Evolutionary conservation across 2,797 vertebrate species (phyloP).

Genomic region (Sebastes minor): DNA sequence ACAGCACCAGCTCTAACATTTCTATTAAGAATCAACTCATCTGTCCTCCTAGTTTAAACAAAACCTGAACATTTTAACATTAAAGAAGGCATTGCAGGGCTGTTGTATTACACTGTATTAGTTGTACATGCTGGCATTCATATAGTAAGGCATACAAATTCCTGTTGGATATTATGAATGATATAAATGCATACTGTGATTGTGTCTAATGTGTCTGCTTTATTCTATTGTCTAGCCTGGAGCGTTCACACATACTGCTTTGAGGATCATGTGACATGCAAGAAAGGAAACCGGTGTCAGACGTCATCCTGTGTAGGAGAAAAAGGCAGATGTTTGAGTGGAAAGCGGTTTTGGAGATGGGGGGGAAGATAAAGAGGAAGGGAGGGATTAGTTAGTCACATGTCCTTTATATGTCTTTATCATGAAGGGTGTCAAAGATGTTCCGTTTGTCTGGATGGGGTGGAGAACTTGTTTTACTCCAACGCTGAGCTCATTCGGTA

Average conservation of each 20-base stretch:
- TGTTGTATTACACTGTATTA: background rate
- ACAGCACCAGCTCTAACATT: background rate
- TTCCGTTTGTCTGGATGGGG: constrained; percentile 1
- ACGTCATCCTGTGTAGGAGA: constrained; percentile 56
- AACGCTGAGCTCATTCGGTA: background rate
- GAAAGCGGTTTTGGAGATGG: constrained; percentile 48
- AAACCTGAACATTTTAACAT: background rate
- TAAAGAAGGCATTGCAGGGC: background rate
- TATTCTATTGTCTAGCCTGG: background rate
- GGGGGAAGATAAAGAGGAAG: constrained; percentile 31
- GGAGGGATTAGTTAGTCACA: constrained; percentile 59
- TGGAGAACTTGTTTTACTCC: background rate
- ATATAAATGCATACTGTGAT: background rate
- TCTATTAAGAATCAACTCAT: background rate
- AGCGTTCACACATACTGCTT: background rate
- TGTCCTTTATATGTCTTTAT: background rate
- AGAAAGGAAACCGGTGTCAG: constrained; percentile 59
- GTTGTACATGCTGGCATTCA: background rate
- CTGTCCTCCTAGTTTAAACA: background rate
- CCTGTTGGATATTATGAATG: background rate
- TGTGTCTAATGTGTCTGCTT: background rate
- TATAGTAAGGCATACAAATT: background rate
- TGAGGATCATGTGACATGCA: constrained; percentile 49
- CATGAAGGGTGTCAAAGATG: background rate
- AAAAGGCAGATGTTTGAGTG: constrained; percentile 41